Conservation (phyloP, 1,140 invertebrate species). For the Nasonia giraulti region DNA sequence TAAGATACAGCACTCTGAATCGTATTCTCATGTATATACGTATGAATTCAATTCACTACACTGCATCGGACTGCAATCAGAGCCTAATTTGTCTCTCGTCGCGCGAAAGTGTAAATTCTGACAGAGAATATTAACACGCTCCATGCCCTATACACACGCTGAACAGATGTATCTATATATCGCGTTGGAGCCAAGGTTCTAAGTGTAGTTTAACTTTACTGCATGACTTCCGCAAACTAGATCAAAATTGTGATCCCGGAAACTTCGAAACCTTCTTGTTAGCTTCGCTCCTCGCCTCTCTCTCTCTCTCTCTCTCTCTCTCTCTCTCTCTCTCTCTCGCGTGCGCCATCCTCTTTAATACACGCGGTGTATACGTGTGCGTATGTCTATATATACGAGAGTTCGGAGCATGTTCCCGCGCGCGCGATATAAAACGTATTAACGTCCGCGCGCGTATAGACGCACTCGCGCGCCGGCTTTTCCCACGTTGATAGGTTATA, state of each 20-base stretch:
- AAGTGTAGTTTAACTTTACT: constrained; percentile 10
- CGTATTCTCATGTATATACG: no score
- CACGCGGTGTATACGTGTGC: constrained; percentile 29
- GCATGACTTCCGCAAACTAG: constrained; percentile 22
- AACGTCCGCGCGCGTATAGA: background rate
- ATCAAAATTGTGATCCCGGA: constrained; percentile 27
- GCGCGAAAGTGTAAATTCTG: background rate
- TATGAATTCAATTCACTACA: no score
- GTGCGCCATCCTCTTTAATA: constrained; percentile 60
- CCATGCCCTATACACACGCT: background rate
- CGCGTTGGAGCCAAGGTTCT: background rate
- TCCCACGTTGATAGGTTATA: constrained; percentile 31
- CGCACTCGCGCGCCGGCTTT: constrained; percentile 5
- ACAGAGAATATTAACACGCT: background rate
- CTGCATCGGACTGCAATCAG: no score
- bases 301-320: no score
- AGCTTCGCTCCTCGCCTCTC: background rate
- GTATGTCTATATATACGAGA: background rate
- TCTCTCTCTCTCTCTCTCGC: no score
- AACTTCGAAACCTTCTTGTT: constrained; percentile 16
- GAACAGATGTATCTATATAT: background rate
- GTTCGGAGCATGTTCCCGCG: constrained; percentile 25
- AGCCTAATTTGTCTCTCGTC: background rate
- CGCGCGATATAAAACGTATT: constrained; percentile 19
- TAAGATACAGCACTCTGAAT: no score